Base-by-base conservation (phyloP, 23 tunicate genomes). In the Corella eumyota region DNA sequence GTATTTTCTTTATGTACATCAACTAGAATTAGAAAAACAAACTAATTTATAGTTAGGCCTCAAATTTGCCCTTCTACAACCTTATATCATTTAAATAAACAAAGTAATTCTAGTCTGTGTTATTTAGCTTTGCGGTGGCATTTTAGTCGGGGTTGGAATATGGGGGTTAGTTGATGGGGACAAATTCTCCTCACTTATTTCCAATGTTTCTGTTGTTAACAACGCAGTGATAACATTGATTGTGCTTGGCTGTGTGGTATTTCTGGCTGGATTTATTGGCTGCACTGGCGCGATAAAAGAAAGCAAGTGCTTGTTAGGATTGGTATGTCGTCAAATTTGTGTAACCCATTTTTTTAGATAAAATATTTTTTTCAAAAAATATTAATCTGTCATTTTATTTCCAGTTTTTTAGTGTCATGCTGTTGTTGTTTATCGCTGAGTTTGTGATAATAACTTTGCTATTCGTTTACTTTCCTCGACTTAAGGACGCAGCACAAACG, bases 391-490 rank as follows among this genome's bases (percentile, higher is more conserved):
- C 5, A 5, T 7, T 3, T 68, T 52, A 61, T 22, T 64, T 66
- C 11, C 67, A 83, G 93, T 75, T 83, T 49, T 83, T 83, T 61
- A 61, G 60, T 21, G 30, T 75, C 45, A 60, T 83, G 6, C 73
- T 83, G 34, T 27, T 83, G 50, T 60, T 83, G 38, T 83, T 83
- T 58, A 67, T 74, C 60, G 29, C 75, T 25, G 77, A 83, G 62
- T 62, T 83, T 27, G 93, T 75, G 38, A 82, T 82, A 5, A 77
- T 56, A 34, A 48, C 69, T 44, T 37, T 83, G 22, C 77, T 67
- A 5, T 83, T 74, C 60, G 82, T 74, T 11, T 69, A 56, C 45
- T 69, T 62, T 13, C 78, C 81, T 1, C 36, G 68, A 20, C 72
- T 67, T 3, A 50, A 75, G 58, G 26, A 63, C 28, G 67, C 62